phyloP scores from a whole-genome alignment of 2,113 vertebrate species.

The Colaptes auratus region DNA sequence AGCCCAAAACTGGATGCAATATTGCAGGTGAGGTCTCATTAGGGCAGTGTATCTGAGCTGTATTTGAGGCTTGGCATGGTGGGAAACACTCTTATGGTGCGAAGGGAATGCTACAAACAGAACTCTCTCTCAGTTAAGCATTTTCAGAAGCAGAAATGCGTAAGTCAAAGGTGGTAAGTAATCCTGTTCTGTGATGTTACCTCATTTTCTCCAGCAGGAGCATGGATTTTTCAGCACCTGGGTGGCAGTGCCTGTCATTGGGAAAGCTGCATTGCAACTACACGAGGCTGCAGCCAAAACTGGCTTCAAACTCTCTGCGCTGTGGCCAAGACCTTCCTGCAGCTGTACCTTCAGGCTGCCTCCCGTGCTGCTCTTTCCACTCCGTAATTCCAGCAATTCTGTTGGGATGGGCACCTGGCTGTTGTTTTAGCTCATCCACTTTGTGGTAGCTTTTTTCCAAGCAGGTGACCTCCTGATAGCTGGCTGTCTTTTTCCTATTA shows the following conservation, averaged over 20 bases:
- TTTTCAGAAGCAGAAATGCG: not conserved
- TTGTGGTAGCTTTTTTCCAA: not conserved
- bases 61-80: not conserved
- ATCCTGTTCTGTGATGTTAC: not conserved
- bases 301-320: not conserved
- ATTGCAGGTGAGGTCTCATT: too few relatives aligned
- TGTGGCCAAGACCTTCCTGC: not conserved
- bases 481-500: not conserved
- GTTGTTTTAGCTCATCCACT: not conserved
- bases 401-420: not conserved
- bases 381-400: not conserved
- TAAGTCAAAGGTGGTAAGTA: not conserved
- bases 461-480: not conserved
- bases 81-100: not conserved
- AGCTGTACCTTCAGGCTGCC: not conserved
- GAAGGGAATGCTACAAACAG: not conserved
- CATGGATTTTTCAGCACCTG: not conserved
- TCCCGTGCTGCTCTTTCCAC: not conserved
- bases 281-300: not conserved
- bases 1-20: too few relatives aligned
- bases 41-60: not conserved
- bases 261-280: not conserved
- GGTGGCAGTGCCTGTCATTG: not conserved
- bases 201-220: not conserved
- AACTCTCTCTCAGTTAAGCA: not conserved